Base-by-base conservation (phyloP, 2,888 invertebrate genomes). In the Sinopyrophorus schimmeli region DNA sequence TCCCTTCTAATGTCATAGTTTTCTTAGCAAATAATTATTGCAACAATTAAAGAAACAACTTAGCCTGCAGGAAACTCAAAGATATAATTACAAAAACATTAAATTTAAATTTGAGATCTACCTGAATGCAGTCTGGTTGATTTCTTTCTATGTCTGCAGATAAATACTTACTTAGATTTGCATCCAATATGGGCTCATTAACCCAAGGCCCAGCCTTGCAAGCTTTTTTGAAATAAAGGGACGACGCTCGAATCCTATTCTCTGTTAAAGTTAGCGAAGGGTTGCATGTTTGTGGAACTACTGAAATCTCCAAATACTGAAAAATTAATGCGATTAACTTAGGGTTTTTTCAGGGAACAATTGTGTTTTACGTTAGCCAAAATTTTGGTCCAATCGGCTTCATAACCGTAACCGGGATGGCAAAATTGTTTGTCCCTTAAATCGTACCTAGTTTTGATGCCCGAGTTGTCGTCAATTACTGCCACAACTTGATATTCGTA, bases 151-250 rank as follows among this genome's bases (percentile, higher is more conserved):
- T n/a, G n/a, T n/a, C n/a, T n/a, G n/a, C n/a, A n/a, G n/a, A n/a
- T 16, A 24, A 24, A n/a, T 3, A 76, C 81, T 79, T 67, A 88
- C 88, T 92, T 0, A 92, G 73, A 59, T 80, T 69, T 2, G 71
- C 69, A 61, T 91, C 89, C 16, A 83, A 74, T 0, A 67, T 58
- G 0, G 74, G 69, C 66, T 91, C 86, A 0, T 82, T 78, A 0
- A 87, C 82, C 92, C 92, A 92, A 0, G 84, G 80, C 0, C 94
- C 94, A 0, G 94, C 88, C 57, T 90, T 89, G 69, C 95, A 96
- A 15, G 91, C 87, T 10, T 80, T 75, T 2, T 80, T 80, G 72
- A 95, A 95, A 75, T 82, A 92, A 31, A 79, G 75, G 0, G 89
- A 81, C 0, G 89, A 79, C 0, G 88, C 80, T 47, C 82, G 82